phyloP scores from a whole-genome alignment of 2,888 invertebrate species.

The Cosmopolites sordidus region DNA sequence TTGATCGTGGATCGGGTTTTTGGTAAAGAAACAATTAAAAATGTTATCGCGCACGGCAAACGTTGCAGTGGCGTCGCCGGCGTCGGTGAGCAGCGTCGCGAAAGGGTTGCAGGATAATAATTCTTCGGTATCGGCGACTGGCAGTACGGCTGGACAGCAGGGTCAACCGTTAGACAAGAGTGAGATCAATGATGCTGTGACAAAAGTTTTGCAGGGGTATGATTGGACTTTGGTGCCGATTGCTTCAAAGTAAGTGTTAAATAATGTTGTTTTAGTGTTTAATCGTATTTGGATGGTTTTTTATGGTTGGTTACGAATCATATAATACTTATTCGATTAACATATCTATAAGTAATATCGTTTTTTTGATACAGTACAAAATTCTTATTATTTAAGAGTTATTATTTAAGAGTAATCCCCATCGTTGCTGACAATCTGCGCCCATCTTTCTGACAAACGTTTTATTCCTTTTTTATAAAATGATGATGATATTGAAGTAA shows the following conservation, averaged over 20 bases:
- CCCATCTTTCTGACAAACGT: too few species aligned
- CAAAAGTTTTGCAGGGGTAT: slow-evolving; percentile 85
- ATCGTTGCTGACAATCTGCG: too few species aligned
- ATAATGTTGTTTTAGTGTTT: too few species aligned
- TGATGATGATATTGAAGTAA: too few species aligned
- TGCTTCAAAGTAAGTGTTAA: slow-evolving; percentile 81
- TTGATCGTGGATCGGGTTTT: slow-evolving; percentile 8
- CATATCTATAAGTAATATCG: too few species aligned
- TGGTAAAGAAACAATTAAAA: slow-evolving; percentile 29
- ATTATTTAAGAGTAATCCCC: too few species aligned
- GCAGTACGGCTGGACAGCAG: slow-evolving; percentile 31
- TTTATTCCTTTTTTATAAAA: too few species aligned
- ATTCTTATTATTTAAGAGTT: too few species aligned
- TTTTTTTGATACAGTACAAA: too few species aligned
- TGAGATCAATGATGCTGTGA: slow-evolving; percentile 86
- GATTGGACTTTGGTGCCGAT: slow-evolving; percentile 89
- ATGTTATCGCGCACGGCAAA: slow-evolving; percentile 35
- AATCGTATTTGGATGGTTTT: too few species aligned
- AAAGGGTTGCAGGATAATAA: slow-evolving; percentile 28
- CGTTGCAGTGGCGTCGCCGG: slow-evolving; percentile 35
- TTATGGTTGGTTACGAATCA: too few species aligned
- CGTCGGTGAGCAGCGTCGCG: slow-evolving; percentile 35
- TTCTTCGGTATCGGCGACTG: slow-evolving; percentile 5
- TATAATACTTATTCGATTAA: too few species aligned
- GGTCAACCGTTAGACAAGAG: slow-evolving; percentile 56